Evolutionary conservation across 2,888 invertebrate species (phyloP), one percentile per base, ranked within the genome.

Genomic region (Tenthredo scrophulariae): DNA sequence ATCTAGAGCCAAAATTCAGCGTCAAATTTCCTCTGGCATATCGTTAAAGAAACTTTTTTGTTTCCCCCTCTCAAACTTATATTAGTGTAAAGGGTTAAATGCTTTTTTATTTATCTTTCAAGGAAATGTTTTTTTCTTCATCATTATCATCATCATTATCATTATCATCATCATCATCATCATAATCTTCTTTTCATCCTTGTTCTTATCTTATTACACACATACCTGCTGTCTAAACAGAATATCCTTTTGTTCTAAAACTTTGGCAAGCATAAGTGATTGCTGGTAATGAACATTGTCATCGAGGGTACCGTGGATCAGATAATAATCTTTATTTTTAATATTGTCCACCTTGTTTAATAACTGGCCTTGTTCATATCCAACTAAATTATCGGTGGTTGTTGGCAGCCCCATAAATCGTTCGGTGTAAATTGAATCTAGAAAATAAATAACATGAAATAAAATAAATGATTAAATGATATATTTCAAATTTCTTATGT

Each of bases 281-380:
- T 99, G 98, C 92, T 99, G 99, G 94, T 98, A 99, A 93, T 99
- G 99, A 0, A 99, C 99, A 93, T 99, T 99, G 93, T 98, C 98
- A 91, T 98, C 98, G 22, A 97, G 96, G 1, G 98, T 98, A 85
- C 99, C 99, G 93, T 99, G 99, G 86, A 99, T 96, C 84, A 99
- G 94, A 92, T 99, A 96, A 93, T 97, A 98, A 87, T 96, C 95
- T 93, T 98, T 98, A 90, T 96, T 94, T 77, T 93, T 93, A 88
- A 97, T 95, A 88, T 96, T 95, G 74, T 95, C 94, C 54, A 95
- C 95, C 89, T 95, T 96, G 86, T 95, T 96, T 43, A 97, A 95
- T 6, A 99, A 95, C 86, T 98, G 97, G 0, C 97, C 96, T 58
- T 95, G 94, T 77, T 95, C 94, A 92, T 99, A 99, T 43, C 97